Percentiles rank a stretch among this genome's conserved stretches.
Conservation (phyloP, 2,797 vertebrate genomes). For the Paramormyrops hopkinsi region DNA sequence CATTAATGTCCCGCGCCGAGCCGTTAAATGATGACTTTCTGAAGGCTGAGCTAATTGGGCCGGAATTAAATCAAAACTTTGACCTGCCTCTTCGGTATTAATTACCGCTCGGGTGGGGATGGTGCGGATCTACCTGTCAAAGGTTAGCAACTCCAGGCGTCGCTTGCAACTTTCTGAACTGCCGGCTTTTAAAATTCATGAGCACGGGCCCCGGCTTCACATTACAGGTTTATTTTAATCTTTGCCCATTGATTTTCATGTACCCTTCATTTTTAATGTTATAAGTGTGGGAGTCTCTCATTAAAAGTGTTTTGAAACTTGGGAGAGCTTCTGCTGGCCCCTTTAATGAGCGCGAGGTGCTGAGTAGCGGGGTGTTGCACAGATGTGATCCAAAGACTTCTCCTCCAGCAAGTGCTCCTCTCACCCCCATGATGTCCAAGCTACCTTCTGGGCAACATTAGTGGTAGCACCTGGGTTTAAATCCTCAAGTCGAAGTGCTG, state of each 20-base stretch:
- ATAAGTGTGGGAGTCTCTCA: neutral
- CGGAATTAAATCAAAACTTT: constrained; percentile 10
- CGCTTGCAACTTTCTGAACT: neutral
- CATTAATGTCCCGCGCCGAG: neutral
- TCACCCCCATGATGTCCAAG: constrained; percentile 13
- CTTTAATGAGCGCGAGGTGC: constrained; percentile 14
- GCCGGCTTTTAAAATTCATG: constrained; percentile 21
- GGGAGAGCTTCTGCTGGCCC: constrained; percentile 9
- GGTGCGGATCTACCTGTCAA: constrained; percentile 14
- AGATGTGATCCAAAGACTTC: constrained; percentile 20
- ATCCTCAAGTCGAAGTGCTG: constrained; percentile 50
- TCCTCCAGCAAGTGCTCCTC: neutral
- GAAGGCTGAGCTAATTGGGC: neutral
- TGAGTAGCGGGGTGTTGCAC: neutral
- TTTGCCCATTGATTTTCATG: constrained; percentile 21
- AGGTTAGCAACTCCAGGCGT: constrained; percentile 5
- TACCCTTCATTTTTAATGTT: constrained; percentile 18
- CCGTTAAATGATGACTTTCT: neutral
- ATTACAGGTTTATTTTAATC: constrained; percentile 20
- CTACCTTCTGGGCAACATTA: constrained; percentile 41
- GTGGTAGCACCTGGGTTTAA: constrained; percentile 51
- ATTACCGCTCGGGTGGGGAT: constrained; percentile 5
- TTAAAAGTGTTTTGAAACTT: constrained; percentile 20
- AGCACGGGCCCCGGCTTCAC: neutral
- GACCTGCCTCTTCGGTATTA: constrained; percentile 12